Evolutionary conservation across 37 sponge, comb jelly and placozoan genomes (phyloP).

Genomic region (Haliclona indistincta): DNA sequence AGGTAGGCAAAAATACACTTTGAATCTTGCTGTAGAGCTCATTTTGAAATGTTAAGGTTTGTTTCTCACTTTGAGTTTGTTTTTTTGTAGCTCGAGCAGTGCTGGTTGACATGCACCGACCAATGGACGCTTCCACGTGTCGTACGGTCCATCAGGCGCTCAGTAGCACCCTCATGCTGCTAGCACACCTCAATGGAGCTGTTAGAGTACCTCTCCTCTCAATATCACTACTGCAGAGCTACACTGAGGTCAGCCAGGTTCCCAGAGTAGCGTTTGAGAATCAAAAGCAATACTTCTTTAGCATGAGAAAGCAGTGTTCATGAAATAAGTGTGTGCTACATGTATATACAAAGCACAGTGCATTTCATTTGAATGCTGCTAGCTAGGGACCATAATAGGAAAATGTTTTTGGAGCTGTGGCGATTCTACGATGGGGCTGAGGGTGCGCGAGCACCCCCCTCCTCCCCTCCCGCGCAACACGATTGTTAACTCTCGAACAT

Average conservation of each 20-base stretch:
- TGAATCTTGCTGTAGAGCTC: background rate
- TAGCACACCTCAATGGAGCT: conserved; percentile 31
- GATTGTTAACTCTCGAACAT: too few relatives aligned
- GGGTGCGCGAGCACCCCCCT: too few relatives aligned
- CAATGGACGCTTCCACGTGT: conserved; percentile 31
- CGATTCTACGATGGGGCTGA: too few relatives aligned
- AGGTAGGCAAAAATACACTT: conserved; percentile 7
- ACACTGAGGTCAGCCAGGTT: conserved; percentile 48
- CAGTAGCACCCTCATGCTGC: conserved; percentile 22
- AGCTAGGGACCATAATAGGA: too few relatives aligned
- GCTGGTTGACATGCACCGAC: conserved; percentile 46
- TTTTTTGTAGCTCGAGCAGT: conserved; percentile 56
- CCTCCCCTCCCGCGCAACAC: too few relatives aligned
- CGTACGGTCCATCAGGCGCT: conserved; percentile 52
- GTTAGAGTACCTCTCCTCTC: conserved; percentile 51
- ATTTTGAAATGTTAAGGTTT: background rate
- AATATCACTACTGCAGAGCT: conserved; percentile 47
- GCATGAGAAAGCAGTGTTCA: too few relatives aligned
- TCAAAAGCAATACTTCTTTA: too few relatives aligned
- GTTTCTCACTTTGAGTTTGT: background rate
- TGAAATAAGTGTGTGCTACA: too few relatives aligned
- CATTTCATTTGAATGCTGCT: too few relatives aligned
- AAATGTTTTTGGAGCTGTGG: too few relatives aligned
- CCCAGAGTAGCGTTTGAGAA: too few relatives aligned
- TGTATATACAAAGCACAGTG: too few relatives aligned